Percentiles rank a stretch among this genome's conserved stretches.
phyloP scores from a whole-genome alignment of 2,888 invertebrate species.

The Yponomeuta evonymella region DNA sequence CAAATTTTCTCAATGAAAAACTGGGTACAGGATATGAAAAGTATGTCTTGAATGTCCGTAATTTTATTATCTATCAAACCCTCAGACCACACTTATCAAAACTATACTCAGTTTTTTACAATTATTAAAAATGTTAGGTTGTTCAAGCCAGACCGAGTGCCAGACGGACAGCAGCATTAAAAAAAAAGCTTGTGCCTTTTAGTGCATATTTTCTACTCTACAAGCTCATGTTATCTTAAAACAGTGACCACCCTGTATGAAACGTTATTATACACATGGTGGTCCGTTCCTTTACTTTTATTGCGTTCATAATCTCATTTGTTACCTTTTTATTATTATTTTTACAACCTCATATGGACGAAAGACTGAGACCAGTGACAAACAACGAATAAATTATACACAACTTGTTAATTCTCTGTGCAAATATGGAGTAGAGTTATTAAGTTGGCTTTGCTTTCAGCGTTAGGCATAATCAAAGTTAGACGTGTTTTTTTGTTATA shows the following conservation, averaged over 20 bases:
- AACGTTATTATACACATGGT: constrained; percentile 21
- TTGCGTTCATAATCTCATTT: constrained; percentile 21
- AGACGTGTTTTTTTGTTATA: too few relatives aligned
- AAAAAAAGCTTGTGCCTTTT: too few relatives aligned
- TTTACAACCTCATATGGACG: neutral
- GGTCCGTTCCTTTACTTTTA: constrained; percentile 23
- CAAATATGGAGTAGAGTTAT: neutral
- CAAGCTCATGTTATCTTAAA: neutral
- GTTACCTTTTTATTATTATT: constrained; percentile 8
- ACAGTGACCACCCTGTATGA: constrained; percentile 17
- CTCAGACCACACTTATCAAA: too few relatives aligned
- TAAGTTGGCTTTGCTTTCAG: neutral
- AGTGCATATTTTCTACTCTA: too few relatives aligned
- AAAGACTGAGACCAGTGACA: neutral
- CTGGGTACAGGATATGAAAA: too few relatives aligned
- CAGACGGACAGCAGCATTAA: too few relatives aligned
- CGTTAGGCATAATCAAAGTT: neutral
- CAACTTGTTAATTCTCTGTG: neutral
- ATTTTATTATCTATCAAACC: too few relatives aligned
- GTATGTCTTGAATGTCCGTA: too few relatives aligned
- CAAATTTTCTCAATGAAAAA: too few relatives aligned
- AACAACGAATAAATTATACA: constrained; percentile 5
- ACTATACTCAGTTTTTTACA: too few relatives aligned
- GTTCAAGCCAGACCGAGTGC: too few relatives aligned
- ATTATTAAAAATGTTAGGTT: too few relatives aligned